Base-by-base conservation (phyloP, 2,888 invertebrate genomes). In the Polylopha cassiicola region DNA sequence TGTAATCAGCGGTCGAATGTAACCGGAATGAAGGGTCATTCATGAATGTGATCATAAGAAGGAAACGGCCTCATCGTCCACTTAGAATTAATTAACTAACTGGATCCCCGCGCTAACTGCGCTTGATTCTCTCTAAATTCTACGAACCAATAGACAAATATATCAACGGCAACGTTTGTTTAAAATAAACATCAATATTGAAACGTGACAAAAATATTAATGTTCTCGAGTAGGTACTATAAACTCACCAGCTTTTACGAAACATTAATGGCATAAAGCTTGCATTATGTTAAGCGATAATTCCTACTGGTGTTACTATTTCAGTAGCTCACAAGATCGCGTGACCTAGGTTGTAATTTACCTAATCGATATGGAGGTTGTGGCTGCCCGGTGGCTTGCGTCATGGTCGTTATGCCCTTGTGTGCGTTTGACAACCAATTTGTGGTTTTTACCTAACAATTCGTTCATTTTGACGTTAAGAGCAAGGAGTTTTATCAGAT, bases 361-460 rank as follows among this genome's bases (percentile, higher is more conserved):
- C 60, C 66, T 74, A 78, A 80, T 81, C 82, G 68, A 80, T 80
- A 73, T 61, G 65, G 63, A 72, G 70, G 70, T 75, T 70, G 72
- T 67, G 61, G 61, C 58, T 50, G 43, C n/a, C 17, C 33, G 47
- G 43, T 47, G 48, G 60, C 58, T 77, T 77, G 59, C 79, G 79
- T 78, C 77, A 75, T 75, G 61, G 63, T 59, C 57, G 54, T 49
- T 52, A 51, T 55, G 72, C 66, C 73, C 72, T 73, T 71, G 73
- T 60, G 59, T 58, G 58, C 42, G 41, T 46, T 46, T 48, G 43
- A 51, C 55, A 51, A 57, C 61, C 51, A 52, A 60, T 59, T 50
- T 48, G 53, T 46, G 44, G 38, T 41, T 36, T 50, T 42, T 48
- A 43, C 46, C 21, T 24, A 46, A 42, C 50, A 52, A 51, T 51